A percentile compares a stretch with the other conserved stretches of the same genome.
These are phyloP conservation scores for Aphyosemion australe DNA, from an alignment of 2,113 vertebrate species.

Conservation along the genomic window DNA sequence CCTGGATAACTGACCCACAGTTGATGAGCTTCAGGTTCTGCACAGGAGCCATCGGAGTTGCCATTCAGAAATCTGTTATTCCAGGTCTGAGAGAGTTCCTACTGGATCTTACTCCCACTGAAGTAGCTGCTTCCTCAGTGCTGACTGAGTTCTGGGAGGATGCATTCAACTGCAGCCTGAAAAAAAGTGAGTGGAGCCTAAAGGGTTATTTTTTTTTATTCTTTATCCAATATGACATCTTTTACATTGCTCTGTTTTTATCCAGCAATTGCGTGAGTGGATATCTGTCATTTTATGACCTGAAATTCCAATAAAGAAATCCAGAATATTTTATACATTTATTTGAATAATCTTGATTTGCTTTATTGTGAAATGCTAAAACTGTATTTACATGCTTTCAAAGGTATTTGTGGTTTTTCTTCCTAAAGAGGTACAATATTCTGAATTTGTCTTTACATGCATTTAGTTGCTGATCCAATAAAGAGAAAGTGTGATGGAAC, in stretches of 20 bases:
- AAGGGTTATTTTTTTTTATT: neutral
- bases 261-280: too few species aligned
- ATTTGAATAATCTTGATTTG: too few species aligned
- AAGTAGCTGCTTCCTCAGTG: conserved; percentile 44
- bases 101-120: conserved; percentile 46
- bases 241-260: too few species aligned
- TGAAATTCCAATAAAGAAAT: too few species aligned
- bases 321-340: too few species aligned
- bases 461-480: neutral
- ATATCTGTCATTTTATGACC: too few species aligned
- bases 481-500: conserved; percentile 59
- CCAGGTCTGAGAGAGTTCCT: conserved; percentile 73
- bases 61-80: conserved; percentile 63
- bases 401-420: too few species aligned
- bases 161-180: conserved; percentile 66
- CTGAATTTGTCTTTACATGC: neutral
- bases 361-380: too few species aligned
- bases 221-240: too few species aligned
- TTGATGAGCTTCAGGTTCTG: conserved; percentile 57
- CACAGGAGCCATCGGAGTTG: conserved; percentile 64
- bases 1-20: conserved; percentile 66
- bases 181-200: conserved; percentile 28
- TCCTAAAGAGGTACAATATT: too few species aligned
- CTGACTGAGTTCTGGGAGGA: conserved; percentile 76
- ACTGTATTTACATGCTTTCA: too few species aligned